Conservation (phyloP, 1,140 invertebrate species). For the Zaprionus ghesquierei region DNA sequence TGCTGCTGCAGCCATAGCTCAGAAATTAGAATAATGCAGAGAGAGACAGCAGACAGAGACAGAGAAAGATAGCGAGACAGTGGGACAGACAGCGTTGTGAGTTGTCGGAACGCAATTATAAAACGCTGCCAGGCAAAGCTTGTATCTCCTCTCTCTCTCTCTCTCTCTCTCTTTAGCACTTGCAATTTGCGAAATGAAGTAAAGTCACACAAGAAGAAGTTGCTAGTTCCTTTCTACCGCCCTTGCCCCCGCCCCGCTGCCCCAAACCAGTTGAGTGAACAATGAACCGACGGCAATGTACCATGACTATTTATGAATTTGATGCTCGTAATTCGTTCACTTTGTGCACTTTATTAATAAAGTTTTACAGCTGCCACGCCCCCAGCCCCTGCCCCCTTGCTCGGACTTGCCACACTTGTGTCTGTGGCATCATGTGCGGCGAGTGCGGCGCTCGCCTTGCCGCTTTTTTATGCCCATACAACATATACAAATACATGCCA, state of each 20-base stretch:
- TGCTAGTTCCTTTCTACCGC: not conserved
- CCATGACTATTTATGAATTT: constrained; percentile 44
- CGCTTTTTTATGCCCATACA: constrained; percentile 19
- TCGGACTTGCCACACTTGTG: constrained; percentile 21
- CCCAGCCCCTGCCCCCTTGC: not conserved
- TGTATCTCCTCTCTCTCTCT: not conserved
- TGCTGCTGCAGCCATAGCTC: constrained; percentile 32
- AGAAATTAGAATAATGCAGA: constrained; percentile 39
- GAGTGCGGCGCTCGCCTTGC: not conserved
- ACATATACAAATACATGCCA: not conserved
- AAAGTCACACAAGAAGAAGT: constrained; percentile 58
- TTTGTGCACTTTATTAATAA: constrained; percentile 76
- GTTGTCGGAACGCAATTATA: constrained; percentile 69
- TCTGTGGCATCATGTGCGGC: constrained; percentile 13
- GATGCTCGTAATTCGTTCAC: constrained; percentile 69
- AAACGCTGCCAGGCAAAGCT: constrained; percentile 51
- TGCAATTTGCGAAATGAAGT: constrained; percentile 65
- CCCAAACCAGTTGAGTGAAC: constrained; percentile 13
- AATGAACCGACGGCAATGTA: constrained; percentile 54
- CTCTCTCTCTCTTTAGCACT: constrained; percentile 37
- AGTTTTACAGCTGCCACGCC: constrained; percentile 48
- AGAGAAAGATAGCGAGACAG: not conserved
- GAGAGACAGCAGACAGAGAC: not conserved
- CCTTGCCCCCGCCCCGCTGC: not conserved
- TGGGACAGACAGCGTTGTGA: constrained; percentile 21